Base-by-base conservation (phyloP, 2,888 invertebrate species). In the Sinodicranocentrus sp. region DNA sequence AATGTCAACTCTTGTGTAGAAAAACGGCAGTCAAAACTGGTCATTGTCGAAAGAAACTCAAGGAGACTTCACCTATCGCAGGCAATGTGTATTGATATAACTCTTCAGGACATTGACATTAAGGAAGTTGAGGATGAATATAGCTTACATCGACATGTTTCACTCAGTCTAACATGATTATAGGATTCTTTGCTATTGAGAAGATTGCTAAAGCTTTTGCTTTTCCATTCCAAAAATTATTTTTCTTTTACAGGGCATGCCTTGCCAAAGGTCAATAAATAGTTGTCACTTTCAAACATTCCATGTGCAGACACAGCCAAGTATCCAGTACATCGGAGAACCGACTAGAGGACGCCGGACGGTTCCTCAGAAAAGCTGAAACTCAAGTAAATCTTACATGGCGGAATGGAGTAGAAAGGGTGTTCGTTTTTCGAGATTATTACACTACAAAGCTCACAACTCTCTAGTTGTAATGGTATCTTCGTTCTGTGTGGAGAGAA, bases 231-330 rank as follows among this genome's bases (percentile, higher is more conserved):
- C n/a, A 0, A 44, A 70, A 59, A 70, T 70, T 25, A 63, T 79
- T 72, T 71, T 72, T 68, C 52, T 79, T 72, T 33, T 28, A 15
- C 65, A 71, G 71, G 65, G 63, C 71, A 72, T 25, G 52, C 52
- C 33, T 65, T 79, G 65, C 65, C 79, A 79, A 79, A 72, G 79
- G 79, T 79, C 71, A 79, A 79, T 79, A 79, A 79, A 79, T 79
- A 79, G 79, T 79, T 79, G 79, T 79, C 79, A 79, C 79, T 79
- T 79, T 79, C 72, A 78, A 68, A 48, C 54, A 43, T 65, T 63
- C 26, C 72, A 33, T 33, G 8, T 21, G 8, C 23, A 63, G 6
- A 26, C 15, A 28, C 28, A 28, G 13, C 33, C 28, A 21, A 28
- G 15, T 28, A 28, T 25, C 28, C 15, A 21, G 23, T 25, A 3